Base-by-base conservation (phyloP, 2,888 invertebrate species). In the Malthinus flaveolus region DNA sequence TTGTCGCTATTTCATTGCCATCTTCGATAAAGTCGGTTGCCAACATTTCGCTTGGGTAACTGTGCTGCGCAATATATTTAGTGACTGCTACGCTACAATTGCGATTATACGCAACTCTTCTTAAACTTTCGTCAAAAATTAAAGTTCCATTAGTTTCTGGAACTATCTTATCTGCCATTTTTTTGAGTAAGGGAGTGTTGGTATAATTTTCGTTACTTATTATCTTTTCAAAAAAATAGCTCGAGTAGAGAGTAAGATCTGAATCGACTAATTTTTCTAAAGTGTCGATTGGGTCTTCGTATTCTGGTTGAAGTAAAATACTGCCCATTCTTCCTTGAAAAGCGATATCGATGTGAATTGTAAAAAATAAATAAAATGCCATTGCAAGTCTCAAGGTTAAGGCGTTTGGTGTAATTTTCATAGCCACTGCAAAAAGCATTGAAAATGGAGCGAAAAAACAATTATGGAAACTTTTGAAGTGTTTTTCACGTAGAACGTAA, bases 361-460 rank as follows among this genome's bases (percentile, higher is more conserved):
- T 42, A 10, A 33, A 52, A 32, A 52, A 45, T 11, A 46, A 35
- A 33, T 52, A 35, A 35, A 45, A 46, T 7, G 33, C 23, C 32
- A 52, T 10, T 9, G 36, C 3, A 12, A 46, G 7, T 6, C 52
- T 42, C 23, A 36, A 11, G 5, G 15, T 6, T 4, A 35, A 31
- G 7, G 45, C 12, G 10, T 12, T 11, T 12, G 45, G 45, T 34
- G 23, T 33, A n/a, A 8, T 34, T 23, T 52, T 45, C 1, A 23
- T 9, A 9, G 12, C 15, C 11, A 15, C 13, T 9, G 12, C 12
- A 42, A 52, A 52, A 45, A 52, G 10, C 13, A 42, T 12, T 9
- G 15, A 33, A 11, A 10, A 52, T n/a, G 12, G 23, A n/a, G 7
- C 32, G 5, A 52, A 42, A 46, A 35, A 45, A 33, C 44, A 42